Base-by-base conservation (phyloP, 2,888 invertebrate genomes). In the Tuberolachnus salignus region DNA sequence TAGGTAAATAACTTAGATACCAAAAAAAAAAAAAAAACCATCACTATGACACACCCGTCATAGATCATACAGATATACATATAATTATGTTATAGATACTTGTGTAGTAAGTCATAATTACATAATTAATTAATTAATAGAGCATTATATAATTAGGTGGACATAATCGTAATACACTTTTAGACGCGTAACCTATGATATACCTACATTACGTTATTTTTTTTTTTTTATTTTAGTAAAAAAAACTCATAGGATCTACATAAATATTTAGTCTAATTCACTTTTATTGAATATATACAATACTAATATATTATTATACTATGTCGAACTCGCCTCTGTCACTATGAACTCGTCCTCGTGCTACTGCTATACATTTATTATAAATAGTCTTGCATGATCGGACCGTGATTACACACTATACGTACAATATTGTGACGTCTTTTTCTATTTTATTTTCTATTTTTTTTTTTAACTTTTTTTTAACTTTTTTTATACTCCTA, bases 31-130 rank as follows among this genome's bases (percentile, higher is more conserved):
- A 67, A 44, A 75, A 4, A 34, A 34, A 34, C 34, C 34, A 3
- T 3, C 53, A 78, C 78, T 78, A 42, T 78, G 78, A 69, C 67
- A 78, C 78, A 78, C 67, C 78, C 67, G 78, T 78, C 78, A 78
- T 59, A 78, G 78, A 67, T 78, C 78, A 69, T 78, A 59, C 59
- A 16, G 13, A 57, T 19, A 57, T 34, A 49, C 34, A 34, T 34
- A 34, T 34, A 3, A 34, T 34, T 34, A 4, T 34, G 34, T 34
- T 34, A 34, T 34, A 34, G 34, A 34, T 3, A 34, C 34, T 34
- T 6, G 34, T 6, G 34, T 34, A 34, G 34, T 34, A 4, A 34
- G 3, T 34, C 3, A 34, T 34, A 34, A 34, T 6, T 3, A 34
- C 34, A 34, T 34, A 34, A 34, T 34, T 34, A 6, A 51, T 78